A percentile compares a stretch with the other conserved stretches of the same genome.
phyloP scores from a whole-genome alignment of 1,140 invertebrate genomes.

The Theocolax elegans region DNA sequence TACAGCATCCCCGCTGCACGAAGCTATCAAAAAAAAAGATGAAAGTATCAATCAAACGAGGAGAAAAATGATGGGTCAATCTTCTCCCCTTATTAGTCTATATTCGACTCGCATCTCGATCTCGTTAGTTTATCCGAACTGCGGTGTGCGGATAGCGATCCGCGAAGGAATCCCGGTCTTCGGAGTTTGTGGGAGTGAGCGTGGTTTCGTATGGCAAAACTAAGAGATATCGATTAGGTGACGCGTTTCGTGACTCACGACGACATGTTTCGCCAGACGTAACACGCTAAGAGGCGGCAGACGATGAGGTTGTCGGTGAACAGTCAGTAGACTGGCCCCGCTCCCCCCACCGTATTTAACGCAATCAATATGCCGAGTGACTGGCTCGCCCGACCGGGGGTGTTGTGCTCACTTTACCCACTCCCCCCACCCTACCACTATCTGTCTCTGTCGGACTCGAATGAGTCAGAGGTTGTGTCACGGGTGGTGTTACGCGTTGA shows the following conservation, averaged over 20 bases:
- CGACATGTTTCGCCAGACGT: conserved; percentile 27
- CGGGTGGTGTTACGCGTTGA: no score
- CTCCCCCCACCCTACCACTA: not conserved
- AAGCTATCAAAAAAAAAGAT: no score
- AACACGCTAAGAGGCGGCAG: conserved; percentile 3
- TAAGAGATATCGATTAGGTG: conserved; percentile 29
- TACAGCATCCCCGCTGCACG: no score
- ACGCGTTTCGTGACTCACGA: conserved; percentile 22
- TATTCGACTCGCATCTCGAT: no score
- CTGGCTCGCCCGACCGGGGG: conserved; percentile 13
- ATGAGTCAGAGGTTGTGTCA: not conserved
- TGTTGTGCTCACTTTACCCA: not conserved
- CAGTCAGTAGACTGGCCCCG: conserved; percentile 23
- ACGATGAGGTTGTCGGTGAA: conserved; percentile 19
- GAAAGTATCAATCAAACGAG: no score
- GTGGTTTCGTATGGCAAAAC: no score
- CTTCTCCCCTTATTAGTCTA: no score
- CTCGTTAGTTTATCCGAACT: no score
- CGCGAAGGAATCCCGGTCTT: no score
- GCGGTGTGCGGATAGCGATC: no score
- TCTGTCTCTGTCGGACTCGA: not conserved
- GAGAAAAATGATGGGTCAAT: no score
- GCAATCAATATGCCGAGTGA: conserved; percentile 21
- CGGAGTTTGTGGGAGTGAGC: no score
- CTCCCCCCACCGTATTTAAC: conserved; percentile 9